Conservation (phyloP, 2,888 invertebrate genomes). For the Prosapia bicincta region DNA sequence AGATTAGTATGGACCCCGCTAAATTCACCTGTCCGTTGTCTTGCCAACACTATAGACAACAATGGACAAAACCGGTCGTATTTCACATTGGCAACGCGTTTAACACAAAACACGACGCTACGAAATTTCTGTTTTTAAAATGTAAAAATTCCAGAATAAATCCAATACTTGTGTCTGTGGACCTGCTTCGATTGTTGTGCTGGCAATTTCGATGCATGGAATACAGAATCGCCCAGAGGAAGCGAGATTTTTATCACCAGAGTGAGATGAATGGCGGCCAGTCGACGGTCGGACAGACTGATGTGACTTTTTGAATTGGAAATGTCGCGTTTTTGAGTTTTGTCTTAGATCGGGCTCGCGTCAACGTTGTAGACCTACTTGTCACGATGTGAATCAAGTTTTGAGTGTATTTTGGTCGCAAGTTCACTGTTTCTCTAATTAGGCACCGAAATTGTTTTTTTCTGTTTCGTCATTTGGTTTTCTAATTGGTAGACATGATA, state of each 20-base stretch:
- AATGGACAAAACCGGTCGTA: not conserved
- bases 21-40: not conserved
- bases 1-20: not conserved
- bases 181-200: not conserved
- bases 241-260: not conserved
- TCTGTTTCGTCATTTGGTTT: too few relatives aligned
- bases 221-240: not conserved
- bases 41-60: not conserved
- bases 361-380: too few relatives aligned
- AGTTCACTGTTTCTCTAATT: too few relatives aligned
- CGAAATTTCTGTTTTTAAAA: not conserved
- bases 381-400: too few relatives aligned
- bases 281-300: not conserved
- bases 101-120: not conserved
- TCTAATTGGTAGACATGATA: too few relatives aligned
- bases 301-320: not conserved
- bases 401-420: too few relatives aligned
- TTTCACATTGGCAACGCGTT: not conserved
- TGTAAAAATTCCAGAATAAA: not conserved
- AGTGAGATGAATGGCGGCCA: not conserved
- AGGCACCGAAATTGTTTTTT: too few relatives aligned
- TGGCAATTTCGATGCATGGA: not conserved
- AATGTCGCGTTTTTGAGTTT: not conserved
- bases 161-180: not conserved
- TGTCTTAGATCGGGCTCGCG: not conserved